phyloP scores from a whole-genome alignment of 2,888 invertebrate species.

The Athripsodes cinereus region DNA sequence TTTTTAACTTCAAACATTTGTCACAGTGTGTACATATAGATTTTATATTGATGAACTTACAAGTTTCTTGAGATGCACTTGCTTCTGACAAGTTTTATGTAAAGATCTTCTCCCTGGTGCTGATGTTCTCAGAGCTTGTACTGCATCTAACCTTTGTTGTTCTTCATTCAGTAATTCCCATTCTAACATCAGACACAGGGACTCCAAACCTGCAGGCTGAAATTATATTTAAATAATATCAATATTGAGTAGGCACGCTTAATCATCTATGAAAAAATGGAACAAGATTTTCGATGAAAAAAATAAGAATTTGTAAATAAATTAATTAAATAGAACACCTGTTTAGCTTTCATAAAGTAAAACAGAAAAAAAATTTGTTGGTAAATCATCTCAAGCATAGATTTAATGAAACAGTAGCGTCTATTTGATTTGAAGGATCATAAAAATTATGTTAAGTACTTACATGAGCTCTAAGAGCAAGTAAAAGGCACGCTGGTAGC shows the following conservation, averaged over 20 bases:
- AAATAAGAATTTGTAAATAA: too few species aligned
- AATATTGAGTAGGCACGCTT: too few species aligned
- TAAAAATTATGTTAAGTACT: constrained; percentile 30
- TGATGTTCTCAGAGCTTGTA: constrained; percentile 69
- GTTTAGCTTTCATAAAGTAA: too few species aligned
- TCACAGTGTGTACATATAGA: too few species aligned
- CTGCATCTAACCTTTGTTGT: constrained; percentile 60
- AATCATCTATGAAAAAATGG: too few species aligned
- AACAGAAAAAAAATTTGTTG: too few species aligned
- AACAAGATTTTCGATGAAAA: not conserved
- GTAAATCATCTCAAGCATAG: too few species aligned
- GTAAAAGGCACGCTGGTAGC: constrained; percentile 64
- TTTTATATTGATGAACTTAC: constrained; percentile 43
- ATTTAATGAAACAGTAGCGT: not conserved
- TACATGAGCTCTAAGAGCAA: constrained; percentile 63
- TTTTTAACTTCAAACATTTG: too few species aligned
- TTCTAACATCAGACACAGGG: constrained; percentile 70
- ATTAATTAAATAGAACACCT: too few species aligned
- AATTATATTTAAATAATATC: too few species aligned
- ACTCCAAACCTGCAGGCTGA: constrained; percentile 56
- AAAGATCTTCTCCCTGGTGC: constrained; percentile 62
- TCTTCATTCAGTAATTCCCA: constrained; percentile 62
- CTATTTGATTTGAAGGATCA: not conserved
- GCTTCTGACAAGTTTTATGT: constrained; percentile 63
- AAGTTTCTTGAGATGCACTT: constrained; percentile 66